These are phyloP conservation scores for Pionites leucogaster DNA, from an alignment of 2,113 vertebrate genomes.

Conservation along the genomic window DNA sequence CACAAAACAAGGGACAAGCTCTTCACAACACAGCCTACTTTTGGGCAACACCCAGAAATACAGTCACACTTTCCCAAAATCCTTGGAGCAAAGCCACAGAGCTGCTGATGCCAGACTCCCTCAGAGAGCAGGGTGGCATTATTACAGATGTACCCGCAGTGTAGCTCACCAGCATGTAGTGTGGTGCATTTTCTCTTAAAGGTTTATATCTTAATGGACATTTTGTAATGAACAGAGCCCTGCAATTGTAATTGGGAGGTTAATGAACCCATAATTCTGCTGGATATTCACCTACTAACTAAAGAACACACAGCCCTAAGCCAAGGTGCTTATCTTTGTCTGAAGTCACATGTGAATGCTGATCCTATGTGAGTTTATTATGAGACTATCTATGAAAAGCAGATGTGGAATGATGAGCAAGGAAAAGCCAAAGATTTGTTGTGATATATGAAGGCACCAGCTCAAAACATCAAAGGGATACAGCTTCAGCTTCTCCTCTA, in stretches of 20 bases:
- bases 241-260: not conserved
- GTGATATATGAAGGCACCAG: not conserved
- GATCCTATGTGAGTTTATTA: not conserved
- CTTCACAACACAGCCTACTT: accelerated
- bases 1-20: not conserved
- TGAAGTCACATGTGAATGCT: not conserved
- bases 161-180: not conserved
- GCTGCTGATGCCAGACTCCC: not conserved
- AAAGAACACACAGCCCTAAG: not conserved
- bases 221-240: not conserved
- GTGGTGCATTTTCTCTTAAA: not conserved
- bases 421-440: not conserved
- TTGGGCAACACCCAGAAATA: not conserved
- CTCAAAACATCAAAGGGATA: not conserved
- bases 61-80: accelerated
- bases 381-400: not conserved
- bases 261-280: not conserved
- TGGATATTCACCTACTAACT: not conserved
- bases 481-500: not conserved
- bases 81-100: not conserved
- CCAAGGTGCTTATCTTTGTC: not conserved
- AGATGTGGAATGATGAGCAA: not conserved
- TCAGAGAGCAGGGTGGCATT: not conserved
- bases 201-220: not conserved
- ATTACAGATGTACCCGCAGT: not conserved